Evolutionary conservation across 2,113 vertebrate species (phyloP).

Genomic region (Cairina moschata): DNA sequence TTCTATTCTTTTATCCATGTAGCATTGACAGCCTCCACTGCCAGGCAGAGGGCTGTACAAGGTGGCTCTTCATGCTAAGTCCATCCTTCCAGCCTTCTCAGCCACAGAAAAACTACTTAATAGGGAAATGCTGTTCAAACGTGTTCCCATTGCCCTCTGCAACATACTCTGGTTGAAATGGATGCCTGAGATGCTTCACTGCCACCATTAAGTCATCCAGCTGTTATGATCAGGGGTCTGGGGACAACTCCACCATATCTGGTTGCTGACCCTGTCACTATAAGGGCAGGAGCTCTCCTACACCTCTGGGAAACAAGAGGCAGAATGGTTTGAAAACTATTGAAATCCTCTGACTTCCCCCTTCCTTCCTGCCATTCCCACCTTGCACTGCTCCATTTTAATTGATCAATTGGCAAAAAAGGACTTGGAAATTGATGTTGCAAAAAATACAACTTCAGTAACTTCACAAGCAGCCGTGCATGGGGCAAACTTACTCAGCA

Average conservation of each 20-base stretch:
- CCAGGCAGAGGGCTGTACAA: not conserved
- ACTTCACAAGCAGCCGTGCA: constrained; percentile 90
- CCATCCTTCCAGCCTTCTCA: not conserved
- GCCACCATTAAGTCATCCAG: not conserved
- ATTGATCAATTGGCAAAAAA: not conserved
- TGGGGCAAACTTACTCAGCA: constrained; percentile 77
- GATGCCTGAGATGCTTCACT: not conserved
- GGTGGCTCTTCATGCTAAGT: not conserved
- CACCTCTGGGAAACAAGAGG: not conserved
- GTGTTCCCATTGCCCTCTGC: not conserved
- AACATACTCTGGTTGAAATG: not conserved
- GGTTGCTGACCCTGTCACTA: not conserved
- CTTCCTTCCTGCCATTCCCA: not conserved
- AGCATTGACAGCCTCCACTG: not conserved
- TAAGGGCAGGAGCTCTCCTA: not conserved
- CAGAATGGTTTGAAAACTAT: not conserved
- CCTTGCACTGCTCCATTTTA: not conserved
- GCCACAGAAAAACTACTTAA: not conserved
- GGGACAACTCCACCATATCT: not conserved
- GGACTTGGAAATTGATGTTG: constrained; percentile 28
- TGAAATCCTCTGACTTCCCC: not conserved
- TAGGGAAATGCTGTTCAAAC: not conserved
- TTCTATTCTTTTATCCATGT: not conserved
- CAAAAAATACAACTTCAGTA: constrained; percentile 65
- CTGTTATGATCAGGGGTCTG: not conserved